Conservation (phyloP, 2,888 invertebrate genomes). For the Nomada goodeniana region DNA sequence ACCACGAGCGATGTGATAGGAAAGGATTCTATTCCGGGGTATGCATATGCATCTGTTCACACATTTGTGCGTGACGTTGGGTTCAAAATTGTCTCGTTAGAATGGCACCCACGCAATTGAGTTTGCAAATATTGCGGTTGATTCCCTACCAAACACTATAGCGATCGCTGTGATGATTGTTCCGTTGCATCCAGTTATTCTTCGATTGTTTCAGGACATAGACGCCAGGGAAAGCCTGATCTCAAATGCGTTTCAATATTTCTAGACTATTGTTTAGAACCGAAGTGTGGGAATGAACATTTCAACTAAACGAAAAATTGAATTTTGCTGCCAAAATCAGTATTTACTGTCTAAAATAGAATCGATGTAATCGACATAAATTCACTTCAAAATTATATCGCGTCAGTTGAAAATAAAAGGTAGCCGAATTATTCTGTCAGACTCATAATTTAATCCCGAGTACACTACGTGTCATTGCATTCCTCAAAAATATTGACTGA, state of each 20-base stretch:
- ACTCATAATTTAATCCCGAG: too few relatives aligned
- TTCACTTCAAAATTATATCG: neutral
- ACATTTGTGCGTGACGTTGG: conserved; percentile 42
- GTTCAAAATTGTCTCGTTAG: conserved; percentile 40
- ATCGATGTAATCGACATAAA: too few relatives aligned
- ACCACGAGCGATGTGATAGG: conserved; percentile 14
- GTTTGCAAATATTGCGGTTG: conserved; percentile 39
- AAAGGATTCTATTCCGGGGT: conserved; percentile 16
- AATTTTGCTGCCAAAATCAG: too few relatives aligned
- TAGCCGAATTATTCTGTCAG: too few relatives aligned
- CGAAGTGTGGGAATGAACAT: neutral
- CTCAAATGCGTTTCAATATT: neutral
- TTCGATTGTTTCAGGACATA: neutral
- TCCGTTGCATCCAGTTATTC: neutral
- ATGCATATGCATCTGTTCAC: conserved; percentile 44
- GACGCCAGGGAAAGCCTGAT: neutral
- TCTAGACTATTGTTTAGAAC: neutral
- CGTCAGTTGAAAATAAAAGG: too few relatives aligned
- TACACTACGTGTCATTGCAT: too few relatives aligned
- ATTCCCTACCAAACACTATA: conserved; percentile 31
- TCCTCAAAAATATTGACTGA: too few relatives aligned
- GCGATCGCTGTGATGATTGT: conserved; percentile 19
- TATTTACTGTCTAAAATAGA: too few relatives aligned
- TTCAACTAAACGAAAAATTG: neutral
- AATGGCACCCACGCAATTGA: conserved; percentile 21